Base-by-base conservation (phyloP, 1,140 invertebrate genomes). In the Drosophila parvula region DNA sequence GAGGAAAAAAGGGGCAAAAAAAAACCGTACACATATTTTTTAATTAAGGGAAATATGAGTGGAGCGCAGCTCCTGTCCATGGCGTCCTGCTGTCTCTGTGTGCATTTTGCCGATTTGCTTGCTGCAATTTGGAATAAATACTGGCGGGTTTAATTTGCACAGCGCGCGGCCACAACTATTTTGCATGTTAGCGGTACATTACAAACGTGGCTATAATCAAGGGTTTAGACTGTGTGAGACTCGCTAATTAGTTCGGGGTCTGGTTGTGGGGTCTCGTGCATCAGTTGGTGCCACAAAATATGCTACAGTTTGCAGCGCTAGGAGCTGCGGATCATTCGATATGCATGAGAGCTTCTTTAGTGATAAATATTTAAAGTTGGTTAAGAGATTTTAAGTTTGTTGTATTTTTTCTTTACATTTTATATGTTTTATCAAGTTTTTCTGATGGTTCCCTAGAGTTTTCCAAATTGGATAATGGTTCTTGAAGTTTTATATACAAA, bases 41-140 rank as follows among this genome's bases (percentile, higher is more conserved):
- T 88, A 86, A 79, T 88, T 82, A 88, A 65, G 73, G 68, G 67
- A 82, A 74, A 78, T 83, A 68, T 74, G 77, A 83, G 69, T 63
- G 57, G 38, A 50, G 36, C 58, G 63, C 9, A 14, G 27, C 41
- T 27, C 16, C 43, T 18, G 12, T 30, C 28, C n/a, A 16, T 44
- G 9, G 9, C n/a, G 48, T 22, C 22, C 48, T 32, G 8, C 18
- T 53, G 32, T 38, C 32, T 18, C 11, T 43, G n/a, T 40, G 36
- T 47, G 18, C 38, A 16, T 55, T 38, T 30, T 47, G 27, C 41
- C 64, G 59, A 67, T 67, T 48, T 40, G 4, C 27, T 43, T 41
- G 48, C 51, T 70, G 74, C 43, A 74, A 41, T 63, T 65, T 61
- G 18, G 30, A 55, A 75, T 76, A 68, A 76, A 68, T 38, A 76